Base-by-base conservation (phyloP, 2,888 invertebrate genomes). In the Andricus quercusramuli region DNA sequence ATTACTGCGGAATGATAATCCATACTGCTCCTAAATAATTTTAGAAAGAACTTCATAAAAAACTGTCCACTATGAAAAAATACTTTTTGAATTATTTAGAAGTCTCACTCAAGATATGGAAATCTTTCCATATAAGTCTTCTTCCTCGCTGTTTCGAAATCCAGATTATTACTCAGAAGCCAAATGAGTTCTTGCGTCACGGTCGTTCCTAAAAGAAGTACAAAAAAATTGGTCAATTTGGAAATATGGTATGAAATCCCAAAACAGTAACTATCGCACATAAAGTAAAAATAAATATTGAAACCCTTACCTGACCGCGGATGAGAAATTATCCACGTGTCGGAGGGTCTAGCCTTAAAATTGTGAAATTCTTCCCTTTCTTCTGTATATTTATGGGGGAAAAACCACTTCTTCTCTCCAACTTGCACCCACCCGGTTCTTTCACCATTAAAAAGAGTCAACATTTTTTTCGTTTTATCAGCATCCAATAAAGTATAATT, bases 71-170 rank as follows among this genome's bases (percentile, higher is more conserved):
- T 56, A 20, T 56, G 8, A 56, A 56, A 8, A 6, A n/a, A 56
- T 8, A 56, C n/a, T 44, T 44, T n/a, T 3, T 9, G 2, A 17
- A 65, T 13, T 13, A 32, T 9, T 47, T 22, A 56, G 1, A 20
- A 85, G 83, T 2, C 95, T 95, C 93, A 97, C 97, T 97, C 97
- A 81, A 97, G 93, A 91, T 97, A 97, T 8, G 97, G 96, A 92
- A 96, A 97, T 90, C 97, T 93, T 83, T 95, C 94, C 0, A 94
- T 93, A 0, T 97, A 93, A 0, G 95, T 94, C 77, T 94, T 93
- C 29, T 93, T 93, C 41, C 93, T 93, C 0, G 96, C 96, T 82
- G 93, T 94, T 51, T 94, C 93, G 88, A 96, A 97, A 90, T 97
- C 95, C 87, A 97, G 94, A 88, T 96, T 93, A 89, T 97, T 97